Evolutionary conservation across 2,888 invertebrate species (phyloP).

Genomic region (Volucella inanis): DNA sequence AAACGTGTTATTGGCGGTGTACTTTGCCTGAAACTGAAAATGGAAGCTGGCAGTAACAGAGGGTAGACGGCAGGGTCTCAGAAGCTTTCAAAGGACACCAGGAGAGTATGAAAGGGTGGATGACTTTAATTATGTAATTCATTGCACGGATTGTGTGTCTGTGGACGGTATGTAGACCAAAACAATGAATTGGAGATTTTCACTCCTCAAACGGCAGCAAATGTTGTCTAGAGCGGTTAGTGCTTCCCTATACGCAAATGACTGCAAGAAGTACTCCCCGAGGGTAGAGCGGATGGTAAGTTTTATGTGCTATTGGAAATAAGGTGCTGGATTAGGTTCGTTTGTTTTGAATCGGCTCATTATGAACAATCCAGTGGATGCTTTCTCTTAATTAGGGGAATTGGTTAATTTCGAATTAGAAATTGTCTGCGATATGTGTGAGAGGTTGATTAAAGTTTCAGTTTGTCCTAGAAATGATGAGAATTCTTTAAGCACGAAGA

Average conservation of each 20-base stretch:
- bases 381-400: conserved; percentile 69
- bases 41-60: too few species aligned
- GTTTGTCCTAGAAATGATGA: too few species aligned
- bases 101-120: conserved; percentile 9
- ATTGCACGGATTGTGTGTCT: conserved; percentile 73
- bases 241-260: conserved; percentile 23
- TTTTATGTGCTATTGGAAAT: conserved; percentile 70
- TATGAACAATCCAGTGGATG: conserved; percentile 70
- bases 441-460: conserved; percentile 19
- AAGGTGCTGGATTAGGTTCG: conserved; percentile 73
- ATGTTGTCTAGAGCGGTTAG: conserved; percentile 19
- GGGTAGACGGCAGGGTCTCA: too few species aligned
- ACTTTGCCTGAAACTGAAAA: conserved; percentile 28
- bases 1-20: conserved; percentile 73
- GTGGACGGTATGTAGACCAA: conserved; percentile 71
- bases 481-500: too few species aligned
- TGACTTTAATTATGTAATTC: conserved; percentile 73
- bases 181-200: conserved; percentile 72
- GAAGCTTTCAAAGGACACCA: neutral
- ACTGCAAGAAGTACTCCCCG: conserved; percentile 64
- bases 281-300: conserved; percentile 29
- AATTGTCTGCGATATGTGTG: conserved; percentile 29
- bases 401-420: conserved; percentile 67
- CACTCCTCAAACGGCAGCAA: conserved; percentile 48
- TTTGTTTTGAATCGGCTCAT: conserved; percentile 74